Evolutionary conservation across 2,888 invertebrate genomes (phyloP), one percentile per base, ranked within the genome.

Genomic region (Dromius quadrimaculatus): DNA sequence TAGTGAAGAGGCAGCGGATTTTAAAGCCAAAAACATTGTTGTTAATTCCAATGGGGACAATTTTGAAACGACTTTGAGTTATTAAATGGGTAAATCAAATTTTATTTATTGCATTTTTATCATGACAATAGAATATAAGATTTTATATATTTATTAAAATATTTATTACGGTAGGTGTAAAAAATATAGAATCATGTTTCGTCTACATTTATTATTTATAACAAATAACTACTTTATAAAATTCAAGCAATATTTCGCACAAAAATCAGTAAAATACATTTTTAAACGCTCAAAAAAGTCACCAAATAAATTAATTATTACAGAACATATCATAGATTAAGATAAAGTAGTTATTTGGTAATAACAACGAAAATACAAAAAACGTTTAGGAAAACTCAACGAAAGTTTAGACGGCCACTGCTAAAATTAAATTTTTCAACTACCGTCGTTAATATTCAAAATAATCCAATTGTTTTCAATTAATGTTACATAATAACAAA

Each of bases 21-120:
- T 59, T 19, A 68, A 59, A 59, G 59, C 78, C 20, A 81, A 81
- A 73, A 80, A 79, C 72, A 80, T 77, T 23, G 77, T 82, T 45
- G 80, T 79, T 50, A 77, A 76, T 61, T 79, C 79, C 28, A 79
- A 80, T 28, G 78, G 78, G 19, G 81, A 81, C 50, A 79, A 80
- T 74, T 77, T 81, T 66, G 81, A 82, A 73, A 82, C 80, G 36
- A 82, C 69, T 47, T 54, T 73, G 5, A 71, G 63, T 22, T 73
- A 65, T 15, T 54, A 38, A 65, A 50, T 54, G 47, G 11, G 9
- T 54, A 13, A 28, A 28, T 54, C 45, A 20, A 8, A 45, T 20
- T 11, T 45, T 20, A 41, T 28, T 3, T 8, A 8, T 28, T 28
- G 28, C 8, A 28, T 28, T 28, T 28, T 28, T 28, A 28, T 5